Evolutionary conservation across 2,888 invertebrate genomes (phyloP).

Genomic region (Terebella lapidaria): DNA sequence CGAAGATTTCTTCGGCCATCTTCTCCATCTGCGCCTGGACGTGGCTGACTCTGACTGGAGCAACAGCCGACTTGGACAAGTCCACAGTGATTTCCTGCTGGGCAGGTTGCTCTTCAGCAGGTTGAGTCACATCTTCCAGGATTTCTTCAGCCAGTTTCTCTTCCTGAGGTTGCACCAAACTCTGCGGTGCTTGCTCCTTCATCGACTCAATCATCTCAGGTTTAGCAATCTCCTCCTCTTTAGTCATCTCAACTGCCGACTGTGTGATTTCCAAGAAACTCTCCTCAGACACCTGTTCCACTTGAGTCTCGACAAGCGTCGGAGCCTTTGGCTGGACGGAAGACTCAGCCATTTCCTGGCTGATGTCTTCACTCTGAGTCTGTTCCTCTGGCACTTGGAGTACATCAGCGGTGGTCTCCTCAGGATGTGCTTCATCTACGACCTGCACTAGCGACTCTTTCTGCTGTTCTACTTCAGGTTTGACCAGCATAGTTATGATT

Average conservation of each 20-base stretch:
- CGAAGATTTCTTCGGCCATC: conserved; percentile 10
- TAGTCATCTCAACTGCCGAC: not conserved
- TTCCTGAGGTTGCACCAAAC: conserved; percentile 2
- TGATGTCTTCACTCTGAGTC: conserved; percentile 18
- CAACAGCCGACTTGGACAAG: conserved; percentile 2
- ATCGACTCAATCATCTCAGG: conserved; percentile 3
- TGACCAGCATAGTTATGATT: conserved; percentile 2
- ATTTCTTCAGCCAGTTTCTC: conserved; percentile 4
- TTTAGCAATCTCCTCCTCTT: not conserved
- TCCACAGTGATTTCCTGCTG: conserved; percentile 16
- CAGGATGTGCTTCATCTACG: conserved; percentile 13
- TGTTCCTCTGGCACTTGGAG: conserved; percentile 1
- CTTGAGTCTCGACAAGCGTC: not conserved
- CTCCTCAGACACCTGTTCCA: not conserved
- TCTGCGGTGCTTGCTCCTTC: conserved; percentile 11
- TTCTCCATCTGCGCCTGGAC: conserved; percentile 6
- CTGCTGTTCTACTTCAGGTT: conserved; percentile 9
- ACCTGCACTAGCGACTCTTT: conserved; percentile 12
- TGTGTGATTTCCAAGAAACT: not conserved
- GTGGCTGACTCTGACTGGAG: not conserved
- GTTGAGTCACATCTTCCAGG: conserved; percentile 2
- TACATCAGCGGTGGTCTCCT: conserved; percentile 13
- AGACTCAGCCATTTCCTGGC: conserved; percentile 12
- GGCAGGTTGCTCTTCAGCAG: not conserved
- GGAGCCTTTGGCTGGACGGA: conserved; percentile 7